phyloP scores from a whole-genome alignment of 2,797 vertebrate genomes.

The Chloroceryle amazona region DNA sequence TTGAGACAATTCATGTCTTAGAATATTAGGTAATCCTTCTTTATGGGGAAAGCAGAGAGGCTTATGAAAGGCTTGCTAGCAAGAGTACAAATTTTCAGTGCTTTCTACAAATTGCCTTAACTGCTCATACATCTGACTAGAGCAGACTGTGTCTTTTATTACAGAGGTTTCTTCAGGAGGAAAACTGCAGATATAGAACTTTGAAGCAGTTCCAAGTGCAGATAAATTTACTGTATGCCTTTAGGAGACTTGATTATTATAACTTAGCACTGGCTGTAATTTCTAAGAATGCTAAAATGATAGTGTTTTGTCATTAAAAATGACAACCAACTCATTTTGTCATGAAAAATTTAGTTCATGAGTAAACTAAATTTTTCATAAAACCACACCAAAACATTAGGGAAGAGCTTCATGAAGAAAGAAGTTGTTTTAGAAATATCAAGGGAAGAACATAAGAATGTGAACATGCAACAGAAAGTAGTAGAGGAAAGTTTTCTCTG shows the following conservation, averaged over 20 bases:
- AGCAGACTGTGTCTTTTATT: not conserved
- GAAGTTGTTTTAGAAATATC: not conserved
- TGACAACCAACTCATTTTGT: no score
- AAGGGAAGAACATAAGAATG: not conserved
- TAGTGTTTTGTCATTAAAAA: not conserved
- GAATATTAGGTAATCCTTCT: not conserved
- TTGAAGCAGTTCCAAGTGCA: not conserved
- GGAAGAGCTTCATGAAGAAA: not conserved
- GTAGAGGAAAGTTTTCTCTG: not conserved
- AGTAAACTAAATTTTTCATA: not conserved
- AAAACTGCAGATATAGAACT: conserved; percentile 19
- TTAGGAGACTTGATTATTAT: not conserved
- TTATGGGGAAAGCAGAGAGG: not conserved
- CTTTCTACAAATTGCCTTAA: not conserved
- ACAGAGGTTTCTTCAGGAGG: not conserved
- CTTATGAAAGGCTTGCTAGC: not conserved
- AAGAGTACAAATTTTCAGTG: not conserved
- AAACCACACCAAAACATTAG: not conserved
- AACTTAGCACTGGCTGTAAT: not conserved
- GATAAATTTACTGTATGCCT: not conserved
- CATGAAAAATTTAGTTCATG: no score
- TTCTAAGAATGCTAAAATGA: not conserved
- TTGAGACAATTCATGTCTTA: not conserved
- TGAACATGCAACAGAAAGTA: not conserved
- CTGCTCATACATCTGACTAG: not conserved